These are phyloP conservation scores for Falco punctatus DNA, from an alignment of 2,113 vertebrate genomes.

Conservation along the genomic window DNA sequence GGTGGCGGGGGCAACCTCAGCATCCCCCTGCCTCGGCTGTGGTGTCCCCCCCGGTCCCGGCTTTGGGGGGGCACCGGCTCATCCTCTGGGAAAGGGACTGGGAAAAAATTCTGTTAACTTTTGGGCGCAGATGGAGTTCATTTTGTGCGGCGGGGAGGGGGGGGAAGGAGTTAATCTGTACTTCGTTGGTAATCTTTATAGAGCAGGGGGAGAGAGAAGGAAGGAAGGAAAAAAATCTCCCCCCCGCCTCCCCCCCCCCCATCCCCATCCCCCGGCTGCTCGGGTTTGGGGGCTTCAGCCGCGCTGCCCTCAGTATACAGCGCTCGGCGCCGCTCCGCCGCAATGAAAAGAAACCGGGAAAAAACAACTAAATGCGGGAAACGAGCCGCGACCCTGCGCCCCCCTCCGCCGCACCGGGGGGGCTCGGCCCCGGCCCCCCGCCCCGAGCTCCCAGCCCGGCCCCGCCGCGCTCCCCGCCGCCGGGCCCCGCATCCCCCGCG, in stretches of 20 bases:
- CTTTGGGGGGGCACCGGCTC: neutral
- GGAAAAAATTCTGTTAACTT: constrained; percentile 14
- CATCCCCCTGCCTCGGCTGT: neutral
- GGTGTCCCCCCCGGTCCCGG: rapidly evolving
- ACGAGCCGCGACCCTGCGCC: neutral
- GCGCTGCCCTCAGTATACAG: neutral
- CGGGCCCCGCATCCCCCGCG: neutral
- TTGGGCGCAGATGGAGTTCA: neutral
- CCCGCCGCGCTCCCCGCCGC: neutral
- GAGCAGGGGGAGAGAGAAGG: neutral
- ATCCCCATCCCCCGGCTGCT: no score
- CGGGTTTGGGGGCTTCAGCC: neutral
- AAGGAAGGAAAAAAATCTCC: neutral
- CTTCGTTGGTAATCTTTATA: neutral
- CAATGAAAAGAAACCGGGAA: neutral
- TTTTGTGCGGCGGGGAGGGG: neutral
- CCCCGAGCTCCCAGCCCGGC: no score
- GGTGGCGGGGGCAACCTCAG: neutral
- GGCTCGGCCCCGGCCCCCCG: neutral
- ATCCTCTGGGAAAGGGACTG: neutral
- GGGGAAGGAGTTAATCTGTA: neutral
- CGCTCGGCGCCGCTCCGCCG: neutral
- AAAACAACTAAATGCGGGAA: neutral
- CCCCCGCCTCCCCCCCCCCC: no score
- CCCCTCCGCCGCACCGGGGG: neutral